Evolutionary conservation across 2,888 invertebrate species (phyloP).

Genomic region (Macrosoma leucophasiata): DNA sequence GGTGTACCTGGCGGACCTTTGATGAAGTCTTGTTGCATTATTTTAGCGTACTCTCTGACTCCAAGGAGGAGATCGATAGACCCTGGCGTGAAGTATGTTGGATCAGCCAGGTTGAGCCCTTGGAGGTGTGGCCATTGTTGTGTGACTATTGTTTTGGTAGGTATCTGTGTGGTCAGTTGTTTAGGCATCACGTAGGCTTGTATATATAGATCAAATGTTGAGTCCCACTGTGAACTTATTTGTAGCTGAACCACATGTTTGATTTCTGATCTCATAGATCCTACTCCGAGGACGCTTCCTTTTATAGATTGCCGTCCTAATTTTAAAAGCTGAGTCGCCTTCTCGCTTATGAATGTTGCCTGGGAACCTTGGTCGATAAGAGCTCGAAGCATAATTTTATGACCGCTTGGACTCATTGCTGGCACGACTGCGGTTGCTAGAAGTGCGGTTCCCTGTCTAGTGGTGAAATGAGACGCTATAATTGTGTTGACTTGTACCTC

Average conservation of each 20-base stretch:
- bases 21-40: slow-evolving; percentile 5
- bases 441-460: slow-evolving; percentile 1
- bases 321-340: slow-evolving; percentile 16
- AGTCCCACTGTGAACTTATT: slow-evolving; percentile 3
- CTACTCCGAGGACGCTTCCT: slow-evolving; percentile 8
- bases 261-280: slow-evolving; percentile 7
- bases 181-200: too few relatives aligned
- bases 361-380: slow-evolving; percentile 22
- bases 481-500: slow-evolving; percentile 7
- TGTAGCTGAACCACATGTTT: slow-evolving; percentile 10
- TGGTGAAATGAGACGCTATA: slow-evolving; percentile 16
- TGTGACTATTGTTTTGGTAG: slow-evolving; percentile 1
- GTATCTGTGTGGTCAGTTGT: slow-evolving; percentile 9
- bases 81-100: slow-evolving; percentile 21
- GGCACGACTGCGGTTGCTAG: slow-evolving; percentile 3
- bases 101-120: slow-evolving; percentile 25
- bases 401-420: slow-evolving; percentile 2
- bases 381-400: slow-evolving; percentile 12
- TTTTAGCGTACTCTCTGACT: slow-evolving; percentile 21
- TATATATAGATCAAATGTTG: slow-evolving; percentile 1
- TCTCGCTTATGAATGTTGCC: slow-evolving; percentile 20
- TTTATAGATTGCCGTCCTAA: background rate
- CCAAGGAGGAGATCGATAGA: slow-evolving; percentile 27
- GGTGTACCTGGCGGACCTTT: slow-evolving; percentile 10
- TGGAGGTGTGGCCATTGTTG: slow-evolving; percentile 5